Conservation (phyloP, 2,113 vertebrate species). For the Larimichthys polyactis region DNA sequence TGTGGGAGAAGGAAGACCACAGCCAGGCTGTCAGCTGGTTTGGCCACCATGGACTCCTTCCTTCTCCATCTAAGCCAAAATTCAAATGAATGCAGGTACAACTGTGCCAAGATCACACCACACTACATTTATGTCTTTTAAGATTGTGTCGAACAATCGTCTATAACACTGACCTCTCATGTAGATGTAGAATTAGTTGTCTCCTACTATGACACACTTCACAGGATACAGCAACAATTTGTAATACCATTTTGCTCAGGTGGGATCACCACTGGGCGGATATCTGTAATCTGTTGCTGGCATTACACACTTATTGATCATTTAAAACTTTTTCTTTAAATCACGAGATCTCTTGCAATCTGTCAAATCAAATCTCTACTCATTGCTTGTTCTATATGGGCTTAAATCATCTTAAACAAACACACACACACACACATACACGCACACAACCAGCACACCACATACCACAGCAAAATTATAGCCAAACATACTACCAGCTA, state of each 20-base stretch:
- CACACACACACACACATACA: not conserved
- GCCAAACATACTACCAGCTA: conserved; percentile 50
- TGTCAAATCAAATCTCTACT: not conserved
- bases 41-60: no score
- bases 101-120: conserved; percentile 3
- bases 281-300: not conserved
- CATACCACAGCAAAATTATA: conserved; percentile 45
- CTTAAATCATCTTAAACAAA: conserved; percentile 17
- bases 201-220: not conserved
- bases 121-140: not conserved
- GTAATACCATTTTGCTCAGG: not conserved
- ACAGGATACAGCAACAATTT: not conserved
- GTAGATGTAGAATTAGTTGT: not conserved
- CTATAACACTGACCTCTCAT: no score
- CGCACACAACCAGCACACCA: not conserved
- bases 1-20: no score
- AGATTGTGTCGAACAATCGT: not conserved
- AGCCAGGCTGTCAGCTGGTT: no score
- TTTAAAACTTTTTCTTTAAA: not conserved
- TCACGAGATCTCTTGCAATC: not conserved
- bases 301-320: not conserved
- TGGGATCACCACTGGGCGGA: not conserved
- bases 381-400: conserved; percentile 10
- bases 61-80: no score
- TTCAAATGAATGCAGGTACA: no score